Base-by-base conservation (phyloP, 2,888 invertebrate genomes). In the Panorpa germanica region DNA sequence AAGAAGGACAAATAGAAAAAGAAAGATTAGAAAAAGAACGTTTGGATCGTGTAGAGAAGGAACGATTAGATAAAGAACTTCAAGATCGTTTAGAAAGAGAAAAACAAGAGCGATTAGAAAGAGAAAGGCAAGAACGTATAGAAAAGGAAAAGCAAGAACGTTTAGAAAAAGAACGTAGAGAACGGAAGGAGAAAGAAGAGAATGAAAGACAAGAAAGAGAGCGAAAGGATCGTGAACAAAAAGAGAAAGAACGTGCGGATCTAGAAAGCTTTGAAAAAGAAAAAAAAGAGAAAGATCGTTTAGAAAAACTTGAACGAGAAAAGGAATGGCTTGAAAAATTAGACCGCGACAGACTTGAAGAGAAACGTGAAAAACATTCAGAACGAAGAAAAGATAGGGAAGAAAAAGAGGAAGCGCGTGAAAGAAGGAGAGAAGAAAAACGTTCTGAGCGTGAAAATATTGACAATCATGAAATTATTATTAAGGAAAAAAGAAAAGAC, bases 61-160 rank as follows among this genome's bases (percentile, higher is more conserved):
- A 35, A 53, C 52, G 52, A 40, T 37, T 44, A 32, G 52, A 54
- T 43, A 59, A 61, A 41, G 63, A 63, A 40, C 57, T 61, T 39
- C 51, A 55, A 36, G 55, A 57, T 20, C 59, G 57, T 38, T 46
- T 49, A 14, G 49, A 52, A 4, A 43, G 46, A 35, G 49, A 47
- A 16, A 45, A 45, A 36, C 39, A 33, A 29, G 45, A 45, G 31
- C 31, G 35, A 23, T 40, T 40, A 35, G 36, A 34, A 39, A 28
- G 38, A 34, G 33, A 41, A 41, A 24, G 45, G 43, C 39, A 39
- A 40, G 35, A 39, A 35, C 31, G 35, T 34, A 7, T 7, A 31
- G 38, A 27, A 23, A 47, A 48, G 15, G 34, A 43, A 13, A 44
- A 47, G 28, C 35, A 45, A 17, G 37, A 43, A 25, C 17, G 29